These are phyloP conservation scores for Nannobrachium achirus DNA, from an alignment of 2,113 vertebrate species.

Conservation along the genomic window DNA sequence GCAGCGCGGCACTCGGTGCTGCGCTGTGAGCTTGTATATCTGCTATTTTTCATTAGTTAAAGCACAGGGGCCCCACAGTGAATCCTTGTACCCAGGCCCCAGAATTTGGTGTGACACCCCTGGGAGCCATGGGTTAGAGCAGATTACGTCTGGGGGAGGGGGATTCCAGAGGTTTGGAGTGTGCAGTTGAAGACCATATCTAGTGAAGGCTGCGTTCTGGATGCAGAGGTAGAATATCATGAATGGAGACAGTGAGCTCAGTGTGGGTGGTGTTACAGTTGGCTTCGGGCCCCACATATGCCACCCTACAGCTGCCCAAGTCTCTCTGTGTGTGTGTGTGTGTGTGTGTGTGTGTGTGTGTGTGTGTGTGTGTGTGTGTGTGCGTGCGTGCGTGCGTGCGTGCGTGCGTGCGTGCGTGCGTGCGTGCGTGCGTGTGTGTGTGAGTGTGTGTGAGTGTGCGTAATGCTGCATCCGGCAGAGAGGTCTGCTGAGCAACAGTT, in stretches of 20 bases:
- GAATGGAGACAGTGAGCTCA: slow-evolving; percentile 16
- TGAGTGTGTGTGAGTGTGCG: slow-evolving; percentile 19
- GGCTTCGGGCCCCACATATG: slow-evolving; percentile 38
- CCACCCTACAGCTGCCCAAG: slow-evolving; percentile 69
- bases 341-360: slow-evolving; percentile 5
- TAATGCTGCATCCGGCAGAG: slow-evolving; percentile 55
- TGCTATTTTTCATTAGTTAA: too few relatives aligned
- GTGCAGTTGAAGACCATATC: slow-evolving; percentile 8
- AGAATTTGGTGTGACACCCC: too few relatives aligned
- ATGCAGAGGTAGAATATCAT: slow-evolving; percentile 25
- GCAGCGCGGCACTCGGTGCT: too few relatives aligned
- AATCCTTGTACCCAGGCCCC: too few relatives aligned
- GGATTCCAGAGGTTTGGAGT: slow-evolving; percentile 9
- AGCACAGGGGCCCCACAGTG: too few relatives aligned
- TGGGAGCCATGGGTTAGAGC: too few relatives aligned
- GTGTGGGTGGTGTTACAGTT: slow-evolving; percentile 52
- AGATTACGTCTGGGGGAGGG: neutral
- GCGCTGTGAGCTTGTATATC: too few relatives aligned
- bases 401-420: slow-evolving; percentile 11
- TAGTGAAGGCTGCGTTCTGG: neutral
- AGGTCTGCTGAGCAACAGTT: slow-evolving; percentile 50
- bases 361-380: slow-evolving; percentile 12
- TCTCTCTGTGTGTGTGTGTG: neutral
- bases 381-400: slow-evolving; percentile 3
- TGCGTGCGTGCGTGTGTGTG: slow-evolving; percentile 16